Evolutionary conservation across 2,888 invertebrate genomes (phyloP).

Genomic region (Lymantria monacha): DNA sequence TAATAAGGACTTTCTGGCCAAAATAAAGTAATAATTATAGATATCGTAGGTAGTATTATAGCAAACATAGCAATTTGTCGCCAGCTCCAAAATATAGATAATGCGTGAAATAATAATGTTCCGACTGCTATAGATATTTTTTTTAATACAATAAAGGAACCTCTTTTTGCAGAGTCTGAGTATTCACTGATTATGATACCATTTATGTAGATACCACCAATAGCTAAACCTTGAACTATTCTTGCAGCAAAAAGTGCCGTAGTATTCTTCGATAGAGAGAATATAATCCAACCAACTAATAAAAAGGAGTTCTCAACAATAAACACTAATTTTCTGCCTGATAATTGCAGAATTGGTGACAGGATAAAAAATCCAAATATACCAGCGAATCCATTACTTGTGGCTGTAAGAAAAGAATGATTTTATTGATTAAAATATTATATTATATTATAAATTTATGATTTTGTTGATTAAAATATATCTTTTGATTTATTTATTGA

Average conservation of each 20-base stretch:
- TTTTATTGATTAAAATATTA: neutral
- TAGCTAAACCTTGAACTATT: neutral
- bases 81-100: neutral
- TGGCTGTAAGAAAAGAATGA: neutral
- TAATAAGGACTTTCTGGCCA: slow-evolving; percentile 47
- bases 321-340: neutral
- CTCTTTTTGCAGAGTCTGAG: neutral
- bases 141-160: neutral
- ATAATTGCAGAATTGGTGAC: neutral
- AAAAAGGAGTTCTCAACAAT: neutral
- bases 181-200: neutral
- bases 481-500: neutral
- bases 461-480: too few species aligned
- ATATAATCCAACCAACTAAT: neutral
- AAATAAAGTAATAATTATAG: neutral
- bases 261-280: neutral
- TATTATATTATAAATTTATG: too few species aligned
- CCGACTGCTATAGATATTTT: neutral
- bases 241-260: neutral
- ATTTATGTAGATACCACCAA: neutral
- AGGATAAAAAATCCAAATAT: neutral
- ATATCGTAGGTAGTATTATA: neutral
- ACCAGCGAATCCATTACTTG: neutral
- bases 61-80: neutral
- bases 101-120: slow-evolving; percentile 13